phyloP scores from a whole-genome alignment of 2,797 vertebrate genomes.

The Sardinella longiceps region DNA sequence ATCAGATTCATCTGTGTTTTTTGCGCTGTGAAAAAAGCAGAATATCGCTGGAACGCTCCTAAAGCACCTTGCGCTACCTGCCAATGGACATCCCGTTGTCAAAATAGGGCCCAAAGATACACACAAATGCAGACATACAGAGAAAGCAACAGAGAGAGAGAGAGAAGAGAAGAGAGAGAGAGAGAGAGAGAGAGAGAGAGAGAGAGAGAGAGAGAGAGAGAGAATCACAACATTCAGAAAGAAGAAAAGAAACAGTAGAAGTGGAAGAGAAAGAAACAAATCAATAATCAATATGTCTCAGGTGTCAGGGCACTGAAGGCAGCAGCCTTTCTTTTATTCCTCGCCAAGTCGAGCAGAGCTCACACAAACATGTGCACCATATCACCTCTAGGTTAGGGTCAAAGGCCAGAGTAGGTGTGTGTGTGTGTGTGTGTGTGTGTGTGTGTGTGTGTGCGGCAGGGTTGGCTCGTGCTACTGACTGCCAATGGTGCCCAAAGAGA shows the following conservation, averaged over 20 bases:
- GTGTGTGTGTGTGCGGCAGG: background rate
- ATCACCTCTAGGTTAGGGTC: background rate
- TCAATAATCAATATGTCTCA: background rate
- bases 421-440: too few relatives aligned
- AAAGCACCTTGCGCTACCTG: too few relatives aligned
- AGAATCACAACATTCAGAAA: background rate
- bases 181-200: background rate
- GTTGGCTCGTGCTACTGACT: background rate
- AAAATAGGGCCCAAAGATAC: background rate
- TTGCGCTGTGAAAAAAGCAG: too few relatives aligned
- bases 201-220: too few relatives aligned
- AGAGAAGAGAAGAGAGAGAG: too few relatives aligned
- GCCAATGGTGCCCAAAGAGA: background rate
- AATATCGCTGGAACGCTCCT: too few relatives aligned
- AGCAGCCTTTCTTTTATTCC: too few relatives aligned
- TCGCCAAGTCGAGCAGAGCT: background rate
- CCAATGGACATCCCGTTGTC: too few relatives aligned
- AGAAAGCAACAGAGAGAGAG: too few relatives aligned
- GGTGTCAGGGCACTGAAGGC: background rate
- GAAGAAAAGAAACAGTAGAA: background rate
- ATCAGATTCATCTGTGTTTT: too few relatives aligned
- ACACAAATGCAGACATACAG: background rate
- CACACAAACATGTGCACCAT: background rate
- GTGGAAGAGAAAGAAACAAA: background rate
- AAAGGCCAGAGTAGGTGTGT: background rate